A percentile compares a stretch with the other conserved stretches of the same genome.
Conservation (phyloP, 2,797 vertebrate genomes). For the Sylvia borin region DNA sequence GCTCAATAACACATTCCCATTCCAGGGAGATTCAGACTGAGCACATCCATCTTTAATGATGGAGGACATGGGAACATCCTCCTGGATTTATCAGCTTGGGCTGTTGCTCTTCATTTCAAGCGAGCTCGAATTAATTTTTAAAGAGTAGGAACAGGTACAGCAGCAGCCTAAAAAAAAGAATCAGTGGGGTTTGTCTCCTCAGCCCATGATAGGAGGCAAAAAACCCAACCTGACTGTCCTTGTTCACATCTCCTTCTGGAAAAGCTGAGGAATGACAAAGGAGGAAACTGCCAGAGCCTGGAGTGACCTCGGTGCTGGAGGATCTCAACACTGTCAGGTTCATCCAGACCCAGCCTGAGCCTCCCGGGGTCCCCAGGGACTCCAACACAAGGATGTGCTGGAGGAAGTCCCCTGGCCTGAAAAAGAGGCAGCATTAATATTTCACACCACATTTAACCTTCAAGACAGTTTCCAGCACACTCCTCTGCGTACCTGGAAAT, state of each 20-base stretch:
- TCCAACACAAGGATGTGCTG: background rate
- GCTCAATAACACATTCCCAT: background rate
- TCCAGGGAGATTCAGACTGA: background rate
- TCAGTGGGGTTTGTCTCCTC: background rate
- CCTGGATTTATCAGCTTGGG: background rate
- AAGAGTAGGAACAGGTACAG: background rate
- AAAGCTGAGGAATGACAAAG: background rate
- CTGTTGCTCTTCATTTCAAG: background rate
- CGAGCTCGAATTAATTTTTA: background rate
- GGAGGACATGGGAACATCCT: fast-evolving
- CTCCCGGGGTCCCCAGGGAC: background rate
- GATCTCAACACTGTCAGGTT: background rate
- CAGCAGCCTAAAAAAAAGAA: background rate
- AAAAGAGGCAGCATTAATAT: constrained; percentile 31
- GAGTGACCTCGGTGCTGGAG: background rate
- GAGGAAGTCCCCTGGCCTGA: background rate
- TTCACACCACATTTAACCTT: background rate
- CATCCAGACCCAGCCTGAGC: background rate
- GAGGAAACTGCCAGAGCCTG: background rate
- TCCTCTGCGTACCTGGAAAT: background rate
- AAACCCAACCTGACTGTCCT: background rate
- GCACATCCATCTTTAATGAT: background rate
- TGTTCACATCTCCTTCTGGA: background rate
- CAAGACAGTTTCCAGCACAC: background rate
- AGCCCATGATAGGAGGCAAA: fast-evolving